A percentile compares a stretch with the other conserved stretches of the same genome.
phyloP scores from a whole-genome alignment of 2,797 vertebrate species.

The Sparus aurata region DNA sequence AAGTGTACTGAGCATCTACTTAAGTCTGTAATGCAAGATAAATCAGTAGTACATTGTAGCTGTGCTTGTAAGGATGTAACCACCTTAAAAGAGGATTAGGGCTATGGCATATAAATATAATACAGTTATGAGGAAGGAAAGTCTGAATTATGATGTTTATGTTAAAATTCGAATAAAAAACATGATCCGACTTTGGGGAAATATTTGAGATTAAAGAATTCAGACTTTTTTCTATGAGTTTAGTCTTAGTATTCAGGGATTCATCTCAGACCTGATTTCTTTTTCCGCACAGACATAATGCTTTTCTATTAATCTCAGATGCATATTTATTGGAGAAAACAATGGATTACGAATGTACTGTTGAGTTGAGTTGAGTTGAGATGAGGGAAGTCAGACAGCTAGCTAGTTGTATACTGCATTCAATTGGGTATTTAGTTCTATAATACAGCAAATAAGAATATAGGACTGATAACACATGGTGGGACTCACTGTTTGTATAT shows the following conservation, averaged over 20 bases:
- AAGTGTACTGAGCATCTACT: not conserved
- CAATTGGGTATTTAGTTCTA: slow-evolving; percentile 15
- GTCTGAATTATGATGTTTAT: not conserved
- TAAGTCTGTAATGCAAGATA: not conserved
- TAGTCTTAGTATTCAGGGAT: not conserved
- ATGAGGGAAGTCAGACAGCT: not conserved
- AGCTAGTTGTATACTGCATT: not conserved
- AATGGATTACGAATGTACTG: slow-evolving; percentile 14
- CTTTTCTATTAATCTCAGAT: not conserved
- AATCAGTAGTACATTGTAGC: not conserved
- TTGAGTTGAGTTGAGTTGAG: not conserved
- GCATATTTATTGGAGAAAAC: slow-evolving; percentile 13
- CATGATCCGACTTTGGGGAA: not conserved
- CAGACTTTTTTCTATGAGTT: not conserved
- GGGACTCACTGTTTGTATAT: slow-evolving; percentile 15
- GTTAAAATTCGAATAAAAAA: not conserved
- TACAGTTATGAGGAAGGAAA: not conserved
- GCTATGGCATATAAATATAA: not conserved
- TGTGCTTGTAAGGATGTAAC: not conserved
- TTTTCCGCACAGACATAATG: not conserved
- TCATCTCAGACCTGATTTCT: not conserved
- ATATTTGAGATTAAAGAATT: not conserved
- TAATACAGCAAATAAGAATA: not conserved
- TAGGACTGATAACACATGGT: not conserved
- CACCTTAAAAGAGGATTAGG: not conserved